phyloP scores from a whole-genome alignment of 2,888 invertebrate species.

The Drosophila maculinotata region DNA sequence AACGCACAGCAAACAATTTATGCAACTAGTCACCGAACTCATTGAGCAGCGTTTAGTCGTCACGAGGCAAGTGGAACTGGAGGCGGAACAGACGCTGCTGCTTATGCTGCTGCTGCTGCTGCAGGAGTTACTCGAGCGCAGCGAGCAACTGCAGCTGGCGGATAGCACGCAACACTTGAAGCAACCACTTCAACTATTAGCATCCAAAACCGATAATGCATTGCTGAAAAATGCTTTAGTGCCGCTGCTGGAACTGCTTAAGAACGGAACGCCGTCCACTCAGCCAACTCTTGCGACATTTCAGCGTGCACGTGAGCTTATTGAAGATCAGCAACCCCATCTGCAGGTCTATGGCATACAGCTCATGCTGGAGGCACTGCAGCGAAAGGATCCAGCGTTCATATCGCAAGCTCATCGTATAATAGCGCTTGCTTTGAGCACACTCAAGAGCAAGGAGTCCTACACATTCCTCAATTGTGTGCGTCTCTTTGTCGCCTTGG shows the following conservation, averaged over 20 bases:
- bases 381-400: conserved; percentile 71
- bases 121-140: conserved; percentile 77
- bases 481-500: conserved; percentile 79
- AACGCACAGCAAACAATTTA: conserved; percentile 71
- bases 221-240: conserved; percentile 65
- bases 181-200: conserved; percentile 47
- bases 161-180: conserved; percentile 39
- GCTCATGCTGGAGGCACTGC: conserved; percentile 78
- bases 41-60: conserved; percentile 53
- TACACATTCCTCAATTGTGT: conserved; percentile 85
- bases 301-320: conserved; percentile 72
- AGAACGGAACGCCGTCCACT: conserved; percentile 38
- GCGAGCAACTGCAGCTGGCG: conserved; percentile 36
- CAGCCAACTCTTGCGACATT: conserved; percentile 33
- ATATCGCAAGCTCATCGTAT: conserved; percentile 80
- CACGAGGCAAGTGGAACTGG: not conserved
- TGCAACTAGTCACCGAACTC: conserved; percentile 70
- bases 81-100: conserved; percentile 65
- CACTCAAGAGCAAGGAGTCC: conserved; percentile 82
- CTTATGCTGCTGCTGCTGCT: conserved; percentile 75
- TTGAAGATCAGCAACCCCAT: conserved; percentile 80
- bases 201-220: conserved; percentile 44
- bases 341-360: conserved; percentile 84
- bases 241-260: conserved; percentile 50
- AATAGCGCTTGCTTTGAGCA: conserved; percentile 80